These are phyloP conservation scores for Nomada flava DNA, from an alignment of 2,888 invertebrate species.

Conservation along the genomic window DNA sequence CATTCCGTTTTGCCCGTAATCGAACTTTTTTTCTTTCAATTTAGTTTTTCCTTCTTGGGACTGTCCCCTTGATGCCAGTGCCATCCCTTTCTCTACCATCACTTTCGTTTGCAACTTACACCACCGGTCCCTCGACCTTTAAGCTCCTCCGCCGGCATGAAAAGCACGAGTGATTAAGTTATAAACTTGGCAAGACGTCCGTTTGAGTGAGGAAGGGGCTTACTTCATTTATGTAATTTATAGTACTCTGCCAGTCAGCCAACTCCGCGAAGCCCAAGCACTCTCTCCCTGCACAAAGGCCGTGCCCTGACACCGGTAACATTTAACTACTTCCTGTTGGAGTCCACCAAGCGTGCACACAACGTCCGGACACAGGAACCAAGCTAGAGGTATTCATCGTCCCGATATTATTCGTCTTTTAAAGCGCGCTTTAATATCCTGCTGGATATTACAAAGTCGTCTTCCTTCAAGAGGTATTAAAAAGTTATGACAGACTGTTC, in stretches of 20 bases:
- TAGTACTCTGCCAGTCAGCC: constrained; percentile 75
- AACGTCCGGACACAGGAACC: constrained; percentile 32
- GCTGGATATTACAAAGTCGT: constrained; percentile 51
- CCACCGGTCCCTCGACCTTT: constrained; percentile 33
- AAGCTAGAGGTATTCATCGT: constrained; percentile 35
- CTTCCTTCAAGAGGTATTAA: constrained; percentile 45
- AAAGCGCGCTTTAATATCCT: constrained; percentile 51
- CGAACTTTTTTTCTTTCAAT: constrained; percentile 2
- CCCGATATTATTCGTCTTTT: constrained; percentile 62
- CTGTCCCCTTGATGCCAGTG: not conserved
- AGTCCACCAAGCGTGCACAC: constrained; percentile 68
- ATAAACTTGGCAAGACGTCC: constrained; percentile 79
- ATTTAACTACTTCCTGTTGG: constrained; percentile 76
- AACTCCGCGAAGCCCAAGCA: constrained; percentile 65
- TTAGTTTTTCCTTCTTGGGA: constrained; percentile 19
- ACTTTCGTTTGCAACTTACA: constrained; percentile 37
- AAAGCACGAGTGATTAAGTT: constrained; percentile 78
- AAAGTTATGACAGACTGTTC: constrained; percentile 50
- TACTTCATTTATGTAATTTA: constrained; percentile 82
- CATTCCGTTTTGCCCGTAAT: not conserved
- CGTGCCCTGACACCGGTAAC: constrained; percentile 74
- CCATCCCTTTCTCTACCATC: constrained; percentile 19
- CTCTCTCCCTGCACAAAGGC: constrained; percentile 68
- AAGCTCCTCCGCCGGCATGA: constrained; percentile 58
- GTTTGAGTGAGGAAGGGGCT: constrained; percentile 74